phyloP scores from a whole-genome alignment of 2,888 invertebrate species.

The Gryllus longicercus region DNA sequence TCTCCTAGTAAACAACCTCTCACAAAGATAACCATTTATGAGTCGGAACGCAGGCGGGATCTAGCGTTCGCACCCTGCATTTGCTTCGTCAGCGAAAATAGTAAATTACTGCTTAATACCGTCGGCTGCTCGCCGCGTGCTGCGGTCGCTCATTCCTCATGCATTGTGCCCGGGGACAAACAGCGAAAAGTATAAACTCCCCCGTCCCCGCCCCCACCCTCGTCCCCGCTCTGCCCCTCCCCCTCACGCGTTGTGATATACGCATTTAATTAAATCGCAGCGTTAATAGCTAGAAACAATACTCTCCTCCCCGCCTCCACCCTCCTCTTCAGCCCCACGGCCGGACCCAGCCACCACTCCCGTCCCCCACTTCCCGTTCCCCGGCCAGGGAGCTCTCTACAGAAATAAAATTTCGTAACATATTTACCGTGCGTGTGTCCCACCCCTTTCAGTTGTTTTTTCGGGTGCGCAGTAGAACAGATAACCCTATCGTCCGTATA shows the following conservation, averaged over 20 bases:
- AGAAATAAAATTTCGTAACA: conserved; percentile 4
- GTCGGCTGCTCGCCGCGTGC: neutral
- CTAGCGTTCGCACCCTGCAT: too few relatives aligned
- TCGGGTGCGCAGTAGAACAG: too few relatives aligned
- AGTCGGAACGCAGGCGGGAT: too few relatives aligned
- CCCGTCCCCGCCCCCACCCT: neutral
- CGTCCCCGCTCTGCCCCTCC: neutral
- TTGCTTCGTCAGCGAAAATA: neutral
- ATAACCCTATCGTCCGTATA: too few relatives aligned
- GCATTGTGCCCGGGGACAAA: neutral
- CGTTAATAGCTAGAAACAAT: conserved; percentile 6
- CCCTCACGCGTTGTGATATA: neutral
- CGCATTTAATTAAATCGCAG: conserved; percentile 17
- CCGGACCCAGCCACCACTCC: too few relatives aligned
- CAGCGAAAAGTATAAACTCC: neutral
- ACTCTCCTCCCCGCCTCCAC: neutral
- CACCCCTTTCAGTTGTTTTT: neutral
- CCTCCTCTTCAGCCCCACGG: too few relatives aligned
- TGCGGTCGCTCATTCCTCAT: neutral
- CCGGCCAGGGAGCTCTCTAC: too few relatives aligned
- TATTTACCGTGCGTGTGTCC: neutral
- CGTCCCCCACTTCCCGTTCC: too few relatives aligned
- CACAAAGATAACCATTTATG: too few relatives aligned
- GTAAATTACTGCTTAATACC: neutral
- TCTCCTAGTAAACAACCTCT: too few relatives aligned